These are phyloP conservation scores for Sitobion miscanthi DNA, from an alignment of 1,140 invertebrate species.

Conservation along the genomic window DNA sequence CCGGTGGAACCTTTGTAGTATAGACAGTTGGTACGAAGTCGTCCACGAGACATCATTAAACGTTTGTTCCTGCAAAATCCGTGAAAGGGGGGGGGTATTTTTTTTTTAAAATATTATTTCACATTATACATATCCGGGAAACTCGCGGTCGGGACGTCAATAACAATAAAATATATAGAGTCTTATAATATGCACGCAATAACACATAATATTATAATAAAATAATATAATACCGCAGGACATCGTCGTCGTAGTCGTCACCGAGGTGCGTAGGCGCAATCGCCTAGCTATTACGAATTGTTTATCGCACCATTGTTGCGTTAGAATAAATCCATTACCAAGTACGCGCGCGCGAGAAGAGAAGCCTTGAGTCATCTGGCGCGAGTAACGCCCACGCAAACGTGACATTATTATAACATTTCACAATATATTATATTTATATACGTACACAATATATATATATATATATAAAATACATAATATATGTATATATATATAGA, in stretches of 20 bases:
- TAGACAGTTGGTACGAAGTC: too few species aligned
- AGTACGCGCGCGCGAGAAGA: background rate
- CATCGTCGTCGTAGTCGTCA: background rate
- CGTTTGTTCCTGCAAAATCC: too few species aligned
- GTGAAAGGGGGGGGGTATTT: too few species aligned
- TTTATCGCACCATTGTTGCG: constrained; percentile 46
- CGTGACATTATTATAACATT: constrained; percentile 54
- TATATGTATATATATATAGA: background rate
- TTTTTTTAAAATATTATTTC: too few species aligned
- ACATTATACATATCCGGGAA: too few species aligned
- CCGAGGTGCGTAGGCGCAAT: background rate
- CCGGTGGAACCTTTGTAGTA: too few species aligned
- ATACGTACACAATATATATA: background rate
- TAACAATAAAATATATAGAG: background rate
- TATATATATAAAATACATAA: background rate
- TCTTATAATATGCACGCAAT: background rate
- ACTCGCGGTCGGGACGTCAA: background rate
- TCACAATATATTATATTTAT: constrained; percentile 37
- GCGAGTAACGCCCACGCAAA: constrained; percentile 45
- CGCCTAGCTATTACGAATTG: constrained; percentile 21
- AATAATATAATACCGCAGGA: background rate
- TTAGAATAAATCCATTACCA: constrained; percentile 51
- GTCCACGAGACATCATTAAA: too few species aligned
- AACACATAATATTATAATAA: background rate
- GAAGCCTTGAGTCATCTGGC: constrained; percentile 49